These are phyloP conservation scores for Tolypeutes matacus DNA, from an alignment of 2,797 vertebrate species.

Conservation along the genomic window DNA sequence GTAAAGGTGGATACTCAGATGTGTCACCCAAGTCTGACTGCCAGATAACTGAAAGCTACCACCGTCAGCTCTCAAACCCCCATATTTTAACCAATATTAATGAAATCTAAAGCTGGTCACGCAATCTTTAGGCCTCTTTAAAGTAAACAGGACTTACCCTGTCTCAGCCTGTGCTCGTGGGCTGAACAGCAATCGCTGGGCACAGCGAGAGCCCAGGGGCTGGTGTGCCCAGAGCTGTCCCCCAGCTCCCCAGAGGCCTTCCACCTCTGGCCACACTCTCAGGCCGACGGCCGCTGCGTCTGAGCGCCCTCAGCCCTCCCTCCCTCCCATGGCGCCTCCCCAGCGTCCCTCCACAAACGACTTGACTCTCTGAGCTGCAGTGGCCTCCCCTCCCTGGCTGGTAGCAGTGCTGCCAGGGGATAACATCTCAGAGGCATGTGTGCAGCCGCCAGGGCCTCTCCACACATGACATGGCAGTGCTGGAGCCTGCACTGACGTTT, in stretches of 20 bases:
- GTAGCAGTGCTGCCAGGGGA: neutral
- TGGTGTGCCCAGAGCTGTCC: neutral
- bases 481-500: neutral
- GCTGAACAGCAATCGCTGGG: neutral
- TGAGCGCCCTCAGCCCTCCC: neutral
- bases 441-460: fast-evolving
- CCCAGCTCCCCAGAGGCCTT: neutral
- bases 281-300: neutral
- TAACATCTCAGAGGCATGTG: fast-evolving
- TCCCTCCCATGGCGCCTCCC: neutral
- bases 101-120: fast-evolving
- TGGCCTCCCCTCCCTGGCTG: no score
- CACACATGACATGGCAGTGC: fast-evolving
- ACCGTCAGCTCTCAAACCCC: neutral
- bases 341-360: no score
- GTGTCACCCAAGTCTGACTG: fast-evolving
- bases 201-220: neutral
- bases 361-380: neutral
- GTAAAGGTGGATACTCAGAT: fast-evolving
- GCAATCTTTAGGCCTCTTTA: neutral
- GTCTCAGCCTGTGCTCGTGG: neutral
- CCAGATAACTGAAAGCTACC: neutral
- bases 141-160: neutral
- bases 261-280: neutral
- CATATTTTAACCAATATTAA: neutral